Conservation (phyloP, 2,888 invertebrate species). For the Scaptomyza parva region DNA sequence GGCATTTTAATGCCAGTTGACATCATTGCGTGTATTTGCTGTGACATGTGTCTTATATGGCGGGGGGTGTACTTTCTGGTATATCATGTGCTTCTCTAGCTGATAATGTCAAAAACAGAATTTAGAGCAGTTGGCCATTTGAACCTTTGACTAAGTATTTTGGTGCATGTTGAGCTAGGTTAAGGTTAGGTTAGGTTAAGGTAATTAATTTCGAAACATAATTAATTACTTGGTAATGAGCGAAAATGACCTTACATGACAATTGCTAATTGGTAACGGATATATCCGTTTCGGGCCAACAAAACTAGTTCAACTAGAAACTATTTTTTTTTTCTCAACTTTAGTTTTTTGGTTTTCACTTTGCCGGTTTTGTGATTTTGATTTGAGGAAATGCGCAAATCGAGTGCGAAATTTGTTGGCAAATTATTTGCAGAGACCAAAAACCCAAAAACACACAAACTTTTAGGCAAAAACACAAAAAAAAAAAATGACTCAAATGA, state of each 20-base stretch:
- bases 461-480: no score
- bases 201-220: neutral
- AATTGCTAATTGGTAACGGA: neutral
- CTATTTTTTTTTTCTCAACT: no score
- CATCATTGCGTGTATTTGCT: slow-evolving; percentile 9
- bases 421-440: slow-evolving; percentile 33
- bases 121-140: slow-evolving; percentile 29
- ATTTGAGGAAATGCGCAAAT: slow-evolving; percentile 20
- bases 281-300: no score
- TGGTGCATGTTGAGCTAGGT: slow-evolving; percentile 8
- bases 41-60: slow-evolving; percentile 1
- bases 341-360: no score
- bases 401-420: slow-evolving; percentile 17
- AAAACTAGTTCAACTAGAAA: neutral
- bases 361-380: neutral
- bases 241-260: neutral
- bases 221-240: neutral
- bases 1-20: neutral
- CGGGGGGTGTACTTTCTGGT: slow-evolving; percentile 4
- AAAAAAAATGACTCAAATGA: slow-evolving; percentile 17
- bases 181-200: neutral
- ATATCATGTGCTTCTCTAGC: slow-evolving; percentile 26
- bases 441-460: no score
- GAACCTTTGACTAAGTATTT: neutral
- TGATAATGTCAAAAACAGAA: slow-evolving; percentile 34